phyloP scores from a whole-genome alignment of 2,888 invertebrate genomes.

The Sicus ferrugineus region DNA sequence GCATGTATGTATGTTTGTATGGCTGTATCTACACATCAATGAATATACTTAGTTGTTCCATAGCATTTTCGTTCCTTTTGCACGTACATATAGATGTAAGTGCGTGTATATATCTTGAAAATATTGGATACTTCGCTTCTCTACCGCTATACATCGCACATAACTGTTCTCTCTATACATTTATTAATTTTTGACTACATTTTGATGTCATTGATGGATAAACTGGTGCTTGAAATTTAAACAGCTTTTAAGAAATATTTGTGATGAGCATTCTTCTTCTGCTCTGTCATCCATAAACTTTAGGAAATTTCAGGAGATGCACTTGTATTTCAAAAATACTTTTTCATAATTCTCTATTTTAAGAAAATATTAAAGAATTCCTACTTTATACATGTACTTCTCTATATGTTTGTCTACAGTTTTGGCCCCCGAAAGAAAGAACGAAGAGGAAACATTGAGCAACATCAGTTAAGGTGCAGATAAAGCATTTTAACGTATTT shows the following conservation, averaged over 20 bases:
- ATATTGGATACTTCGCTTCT: conserved; percentile 26
- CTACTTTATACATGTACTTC: conserved; percentile 40
- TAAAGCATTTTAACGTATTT: no score
- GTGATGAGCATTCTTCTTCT: neutral
- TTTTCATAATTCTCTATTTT: no score
- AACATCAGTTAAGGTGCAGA: no score
- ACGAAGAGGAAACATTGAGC: conserved; percentile 40
- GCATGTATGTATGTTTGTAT: conserved; percentile 20
- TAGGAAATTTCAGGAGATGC: no score
- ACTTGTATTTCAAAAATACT: no score
- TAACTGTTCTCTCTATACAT: conserved; percentile 33
- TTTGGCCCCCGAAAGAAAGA: conserved; percentile 65
- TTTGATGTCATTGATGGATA: neutral
- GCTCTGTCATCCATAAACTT: neutral
- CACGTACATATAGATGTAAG: conserved; percentile 27
- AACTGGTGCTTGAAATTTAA: neutral
- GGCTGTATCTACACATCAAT: conserved; percentile 58
- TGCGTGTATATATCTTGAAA: conserved; percentile 39
- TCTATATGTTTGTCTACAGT: conserved; percentile 43
- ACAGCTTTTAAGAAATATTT: neutral
- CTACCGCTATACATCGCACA: conserved; percentile 22
- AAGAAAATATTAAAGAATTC: conserved; percentile 35
- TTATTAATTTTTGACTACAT: conserved; percentile 36
- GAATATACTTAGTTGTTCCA: conserved; percentile 49
- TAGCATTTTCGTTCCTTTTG: conserved; percentile 35